phyloP scores from a whole-genome alignment of 2,113 vertebrate genomes.

The Meles meles region DNA sequence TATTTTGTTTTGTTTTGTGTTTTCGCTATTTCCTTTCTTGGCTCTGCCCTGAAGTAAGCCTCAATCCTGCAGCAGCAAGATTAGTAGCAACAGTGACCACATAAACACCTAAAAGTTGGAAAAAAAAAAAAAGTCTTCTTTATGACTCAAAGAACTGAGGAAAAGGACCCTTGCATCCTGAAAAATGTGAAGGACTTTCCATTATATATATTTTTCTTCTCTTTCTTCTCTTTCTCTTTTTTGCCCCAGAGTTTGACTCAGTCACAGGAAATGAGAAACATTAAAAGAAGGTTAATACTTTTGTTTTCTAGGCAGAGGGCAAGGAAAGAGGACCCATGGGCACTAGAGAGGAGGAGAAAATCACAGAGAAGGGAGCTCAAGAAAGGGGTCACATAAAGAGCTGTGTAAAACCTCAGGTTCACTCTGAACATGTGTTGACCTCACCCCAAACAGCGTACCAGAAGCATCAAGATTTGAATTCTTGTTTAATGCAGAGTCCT shows the following conservation, averaged over 20 bases:
- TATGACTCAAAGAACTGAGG: neutral
- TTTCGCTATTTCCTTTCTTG: neutral
- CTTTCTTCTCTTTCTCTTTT: neutral
- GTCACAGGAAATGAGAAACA: neutral
- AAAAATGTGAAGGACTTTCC: neutral
- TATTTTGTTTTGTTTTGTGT: neutral
- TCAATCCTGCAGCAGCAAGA: rapidly evolving
- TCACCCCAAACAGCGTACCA: neutral
- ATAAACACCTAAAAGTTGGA: neutral
- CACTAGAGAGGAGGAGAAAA: neutral
- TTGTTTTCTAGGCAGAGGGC: neutral
- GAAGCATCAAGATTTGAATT: neutral
- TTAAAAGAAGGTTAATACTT: neutral
- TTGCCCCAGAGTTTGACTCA: neutral
- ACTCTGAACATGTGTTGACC: rapidly evolving
- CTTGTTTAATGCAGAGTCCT: rapidly evolving
- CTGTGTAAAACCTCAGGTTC: neutral
- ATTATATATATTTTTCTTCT: neutral
- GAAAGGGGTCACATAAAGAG: neutral
- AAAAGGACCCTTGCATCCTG: neutral
- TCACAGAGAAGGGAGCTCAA: neutral
- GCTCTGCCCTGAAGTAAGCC: neutral
- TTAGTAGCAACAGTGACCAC: rapidly evolving
- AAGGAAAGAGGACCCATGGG: neutral
- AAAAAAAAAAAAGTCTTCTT: neutral